These are phyloP conservation scores for Artibeus lituratus DNA, from an alignment of 2,797 vertebrate species.

Conservation along the genomic window DNA sequence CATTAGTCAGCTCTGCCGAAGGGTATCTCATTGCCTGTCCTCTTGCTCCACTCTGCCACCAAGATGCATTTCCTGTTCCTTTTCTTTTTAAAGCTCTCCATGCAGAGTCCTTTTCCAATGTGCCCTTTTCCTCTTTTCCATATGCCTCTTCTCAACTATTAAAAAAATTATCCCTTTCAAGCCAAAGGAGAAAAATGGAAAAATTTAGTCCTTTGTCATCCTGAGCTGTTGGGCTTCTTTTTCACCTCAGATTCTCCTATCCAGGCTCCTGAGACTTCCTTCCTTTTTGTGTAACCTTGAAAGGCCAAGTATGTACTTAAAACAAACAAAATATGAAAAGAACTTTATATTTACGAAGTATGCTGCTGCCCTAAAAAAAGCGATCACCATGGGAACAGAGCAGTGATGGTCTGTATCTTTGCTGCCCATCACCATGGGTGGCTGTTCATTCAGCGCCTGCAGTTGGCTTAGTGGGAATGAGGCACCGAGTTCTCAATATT, in stretches of 20 bases:
- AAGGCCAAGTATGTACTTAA: background rate
- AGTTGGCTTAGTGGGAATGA: background rate
- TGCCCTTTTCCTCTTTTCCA: background rate
- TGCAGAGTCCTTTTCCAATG: background rate
- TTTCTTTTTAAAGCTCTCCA: background rate
- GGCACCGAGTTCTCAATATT: background rate
- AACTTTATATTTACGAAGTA: background rate
- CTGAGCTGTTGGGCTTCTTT: background rate
- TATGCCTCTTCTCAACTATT: background rate
- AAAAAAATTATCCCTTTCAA: background rate
- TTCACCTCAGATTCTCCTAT: background rate
- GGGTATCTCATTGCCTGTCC: background rate
- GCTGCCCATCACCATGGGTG: fast-evolving
- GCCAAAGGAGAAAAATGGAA: background rate
- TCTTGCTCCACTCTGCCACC: background rate
- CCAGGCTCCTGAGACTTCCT: background rate
- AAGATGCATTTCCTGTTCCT: background rate
- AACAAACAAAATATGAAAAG: background rate
- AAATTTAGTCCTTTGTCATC: background rate
- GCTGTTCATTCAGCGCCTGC: background rate
- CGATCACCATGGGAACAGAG: background rate
- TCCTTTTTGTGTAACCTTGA: background rate
- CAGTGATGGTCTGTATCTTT: background rate
- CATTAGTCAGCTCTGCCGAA: background rate
- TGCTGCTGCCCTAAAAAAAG: background rate